A percentile compares a stretch with the other conserved stretches of the same genome.
These are phyloP conservation scores for Crotalus horridus DNA, from an alignment of 2,113 vertebrate genomes.

Conservation along the genomic window DNA sequence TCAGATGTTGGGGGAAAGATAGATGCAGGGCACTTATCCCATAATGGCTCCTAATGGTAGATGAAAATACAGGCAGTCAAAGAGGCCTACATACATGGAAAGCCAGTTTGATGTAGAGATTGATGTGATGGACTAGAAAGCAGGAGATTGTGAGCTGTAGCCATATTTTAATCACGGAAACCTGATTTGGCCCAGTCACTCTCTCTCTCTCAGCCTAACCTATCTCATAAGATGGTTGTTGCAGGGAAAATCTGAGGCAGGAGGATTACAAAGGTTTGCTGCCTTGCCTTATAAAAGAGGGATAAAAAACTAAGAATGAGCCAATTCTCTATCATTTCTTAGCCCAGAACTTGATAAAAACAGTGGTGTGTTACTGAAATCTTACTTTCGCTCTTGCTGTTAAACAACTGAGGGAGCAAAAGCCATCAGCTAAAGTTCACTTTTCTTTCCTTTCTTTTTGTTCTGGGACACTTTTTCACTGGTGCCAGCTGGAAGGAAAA, in stretches of 20 bases:
- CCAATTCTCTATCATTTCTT: conserved; percentile 74
- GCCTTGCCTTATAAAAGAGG: neutral
- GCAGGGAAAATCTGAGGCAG: neutral
- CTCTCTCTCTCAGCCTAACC: neutral
- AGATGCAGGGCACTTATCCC: conserved; percentile 37
- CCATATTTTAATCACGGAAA: neutral
- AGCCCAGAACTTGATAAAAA: conserved; percentile 64
- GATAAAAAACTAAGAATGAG: neutral
- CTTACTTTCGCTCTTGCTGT: conserved; percentile 68
- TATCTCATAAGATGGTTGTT: neutral
- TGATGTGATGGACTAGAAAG: neutral
- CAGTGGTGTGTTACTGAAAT: conserved; percentile 68
- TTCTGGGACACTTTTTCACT: conserved; percentile 70
- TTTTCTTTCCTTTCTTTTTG: conserved; percentile 65
- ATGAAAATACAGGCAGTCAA: conserved; percentile 78
- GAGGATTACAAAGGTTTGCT: neutral
- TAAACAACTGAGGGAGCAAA: conserved; percentile 53
- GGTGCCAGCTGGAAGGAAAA: conserved; percentile 73
- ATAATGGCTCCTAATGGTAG: conserved; percentile 71
- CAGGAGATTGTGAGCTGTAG: neutral
- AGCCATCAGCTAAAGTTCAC: conserved; percentile 66
- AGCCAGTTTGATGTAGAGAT: neutral
- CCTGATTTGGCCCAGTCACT: neutral
- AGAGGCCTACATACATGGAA: conserved; percentile 58
- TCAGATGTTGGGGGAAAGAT: conserved; percentile 36